These are phyloP conservation scores for Cydia pomonella DNA, from an alignment of 1,140 invertebrate species.

Conservation along the genomic window DNA sequence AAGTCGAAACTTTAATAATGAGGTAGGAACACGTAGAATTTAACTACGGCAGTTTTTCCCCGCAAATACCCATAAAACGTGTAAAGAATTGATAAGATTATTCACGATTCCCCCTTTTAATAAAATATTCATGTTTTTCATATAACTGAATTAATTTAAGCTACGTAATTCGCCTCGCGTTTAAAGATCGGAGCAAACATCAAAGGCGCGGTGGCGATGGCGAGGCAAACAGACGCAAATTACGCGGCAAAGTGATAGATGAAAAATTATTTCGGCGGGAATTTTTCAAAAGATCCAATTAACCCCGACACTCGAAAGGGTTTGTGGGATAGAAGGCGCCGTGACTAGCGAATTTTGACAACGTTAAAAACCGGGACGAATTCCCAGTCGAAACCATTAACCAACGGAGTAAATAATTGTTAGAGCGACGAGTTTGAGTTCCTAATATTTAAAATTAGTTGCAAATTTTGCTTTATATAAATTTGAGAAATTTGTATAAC, in stretches of 20 bases:
- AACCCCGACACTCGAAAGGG: constrained; percentile 45
- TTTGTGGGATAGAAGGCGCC: constrained; percentile 40
- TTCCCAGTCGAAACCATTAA: constrained; percentile 36
- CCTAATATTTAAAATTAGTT: background rate
- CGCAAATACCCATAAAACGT: too few relatives aligned
- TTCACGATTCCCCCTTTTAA: background rate
- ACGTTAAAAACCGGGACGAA: constrained; percentile 44
- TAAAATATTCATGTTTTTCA: constrained; percentile 10
- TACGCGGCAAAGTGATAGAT: constrained; percentile 45
- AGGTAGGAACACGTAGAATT: too few relatives aligned
- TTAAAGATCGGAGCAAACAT: constrained; percentile 36
- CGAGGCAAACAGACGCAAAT: constrained; percentile 43
- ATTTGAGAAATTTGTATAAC: background rate
- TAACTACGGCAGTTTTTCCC: too few relatives aligned
- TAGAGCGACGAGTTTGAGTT: constrained; percentile 7
- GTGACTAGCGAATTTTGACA: constrained; percentile 44
- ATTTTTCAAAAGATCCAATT: constrained; percentile 48
- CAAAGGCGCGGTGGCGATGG: constrained; percentile 40
- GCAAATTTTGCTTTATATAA: background rate
- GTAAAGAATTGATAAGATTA: background rate
- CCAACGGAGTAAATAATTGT: constrained; percentile 38
- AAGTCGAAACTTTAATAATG: too few relatives aligned
- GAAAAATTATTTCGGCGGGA: constrained; percentile 40
- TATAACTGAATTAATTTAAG: constrained; percentile 22
- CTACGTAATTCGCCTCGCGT: background rate